Evolutionary conservation across 2,113 vertebrate species (phyloP).

Genomic region (Rynchops niger): DNA sequence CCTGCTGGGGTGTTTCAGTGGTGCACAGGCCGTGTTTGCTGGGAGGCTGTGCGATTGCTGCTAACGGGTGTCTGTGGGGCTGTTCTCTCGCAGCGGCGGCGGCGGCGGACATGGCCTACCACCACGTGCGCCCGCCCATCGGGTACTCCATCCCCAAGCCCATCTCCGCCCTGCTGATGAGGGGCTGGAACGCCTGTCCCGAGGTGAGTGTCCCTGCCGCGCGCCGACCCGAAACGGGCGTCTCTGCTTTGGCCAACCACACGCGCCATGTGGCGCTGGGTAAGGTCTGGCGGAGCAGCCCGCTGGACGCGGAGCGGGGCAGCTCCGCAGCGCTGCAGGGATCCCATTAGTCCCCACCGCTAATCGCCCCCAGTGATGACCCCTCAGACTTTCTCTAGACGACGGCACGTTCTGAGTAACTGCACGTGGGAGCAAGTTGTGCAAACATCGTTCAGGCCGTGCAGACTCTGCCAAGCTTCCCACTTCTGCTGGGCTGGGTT

Average conservation of each 20-base stretch:
- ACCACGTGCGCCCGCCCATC: constrained; percentile 89
- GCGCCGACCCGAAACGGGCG: fast-evolving
- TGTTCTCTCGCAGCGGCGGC: constrained; percentile 79
- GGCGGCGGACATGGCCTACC: constrained; percentile 93
- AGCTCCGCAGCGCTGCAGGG: no score
- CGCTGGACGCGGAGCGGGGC: no score
- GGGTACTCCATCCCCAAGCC: constrained; percentile 94
- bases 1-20: neutral
- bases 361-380: no score
- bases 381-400: no score
- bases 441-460: no score
- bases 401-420: no score
- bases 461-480: no score
- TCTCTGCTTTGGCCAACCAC: neutral
- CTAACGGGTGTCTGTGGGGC: neutral
- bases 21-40: neutral
- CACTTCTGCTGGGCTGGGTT: no score
- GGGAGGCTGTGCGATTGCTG: fast-evolving
- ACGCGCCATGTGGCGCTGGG: no score
- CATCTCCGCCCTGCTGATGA: constrained; percentile 88
- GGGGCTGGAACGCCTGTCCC: constrained; percentile 90
- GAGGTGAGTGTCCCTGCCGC: constrained; percentile 77
- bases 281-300: no score
- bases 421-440: no score
- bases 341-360: no score